Evolutionary conservation across 1,140 invertebrate genomes (phyloP), one percentile per base, ranked within the genome.

Genomic region (Camponotus vicinus): DNA sequence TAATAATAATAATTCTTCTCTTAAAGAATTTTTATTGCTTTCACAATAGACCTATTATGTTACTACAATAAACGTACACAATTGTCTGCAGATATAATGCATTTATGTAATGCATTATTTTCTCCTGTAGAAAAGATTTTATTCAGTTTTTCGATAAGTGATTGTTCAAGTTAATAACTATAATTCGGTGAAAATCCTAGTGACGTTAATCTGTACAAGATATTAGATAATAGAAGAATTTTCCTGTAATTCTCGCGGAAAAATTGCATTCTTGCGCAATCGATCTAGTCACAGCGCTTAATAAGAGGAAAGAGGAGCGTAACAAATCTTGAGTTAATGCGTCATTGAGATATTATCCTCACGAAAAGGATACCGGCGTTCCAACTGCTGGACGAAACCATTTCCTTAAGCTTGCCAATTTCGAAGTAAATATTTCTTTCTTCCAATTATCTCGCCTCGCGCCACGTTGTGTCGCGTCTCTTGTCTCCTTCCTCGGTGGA

Each of bases 371-470:
- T 45, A n/a, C 32, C 45, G 42, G 61, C 5, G 4, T 37, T 21
- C 1, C n/a, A 45, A 34, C 49, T 57, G 76, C 70, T 27, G 21
- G 27, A 61, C 88, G n/a, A 13, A 61, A 77, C 42, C 57, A 37
- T 40, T 59, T 70, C 37, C 32, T 61, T 11, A 61, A 85, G 82
- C 88, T 89, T 86, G 76, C 91, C 91, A 92, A 91, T 92, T 91
- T 89, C 89, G 55, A 21, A 83, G 89, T 88, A 92, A 90, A 92
- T 92, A 92, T 92, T 92, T 92, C 91, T 92, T 91, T 88, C 85
- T 88, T 90, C 88, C 88, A 90, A 90, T 90, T 90, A 80, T 61
- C 64, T 80, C 40, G 71, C 55, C 15, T 69, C 49, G 86, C 32
- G 52, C 49, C 7, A 42, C 40, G 40, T 42, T 57, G 21, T 40